These are phyloP conservation scores for Caloenas nicobarica DNA, from an alignment of 2,113 vertebrate species.

Conservation along the genomic window DNA sequence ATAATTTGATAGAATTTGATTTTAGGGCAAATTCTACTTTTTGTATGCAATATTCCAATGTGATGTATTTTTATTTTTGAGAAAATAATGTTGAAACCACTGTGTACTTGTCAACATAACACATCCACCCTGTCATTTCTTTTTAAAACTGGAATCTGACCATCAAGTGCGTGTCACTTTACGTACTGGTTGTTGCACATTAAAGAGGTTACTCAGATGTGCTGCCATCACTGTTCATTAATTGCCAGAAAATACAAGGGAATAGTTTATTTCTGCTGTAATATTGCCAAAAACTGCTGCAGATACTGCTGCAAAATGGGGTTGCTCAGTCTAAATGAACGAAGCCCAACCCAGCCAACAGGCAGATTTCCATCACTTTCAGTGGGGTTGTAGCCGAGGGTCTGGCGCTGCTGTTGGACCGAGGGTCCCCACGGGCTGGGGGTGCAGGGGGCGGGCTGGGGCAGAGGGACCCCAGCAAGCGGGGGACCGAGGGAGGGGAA, in stretches of 20 bases:
- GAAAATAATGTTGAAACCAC: slow-evolving; percentile 50
- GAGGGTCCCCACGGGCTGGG: background rate
- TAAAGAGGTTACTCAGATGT: slow-evolving; percentile 62
- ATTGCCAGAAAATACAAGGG: background rate
- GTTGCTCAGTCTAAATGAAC: background rate
- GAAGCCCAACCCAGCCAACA: background rate
- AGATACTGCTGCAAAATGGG: background rate
- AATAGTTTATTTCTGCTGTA: background rate
- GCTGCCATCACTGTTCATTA: background rate
- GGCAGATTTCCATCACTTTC: background rate
- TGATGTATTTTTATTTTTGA: slow-evolving; percentile 69
- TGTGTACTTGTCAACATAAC: slow-evolving; percentile 55
- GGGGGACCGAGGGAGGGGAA: background rate
- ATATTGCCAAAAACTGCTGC: background rate
- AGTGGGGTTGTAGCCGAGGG: background rate
- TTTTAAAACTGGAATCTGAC: slow-evolving; percentile 42
- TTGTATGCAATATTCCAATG: slow-evolving; percentile 60
- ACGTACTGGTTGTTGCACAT: slow-evolving; percentile 61
- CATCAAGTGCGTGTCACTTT: slow-evolving; percentile 53
- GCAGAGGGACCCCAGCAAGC: background rate
- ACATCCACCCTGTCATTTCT: slow-evolving; percentile 44
- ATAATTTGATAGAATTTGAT: slow-evolving; percentile 72
- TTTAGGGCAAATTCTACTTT: slow-evolving; percentile 73
- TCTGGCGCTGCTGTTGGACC: background rate
- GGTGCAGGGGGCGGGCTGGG: background rate